A percentile compares a stretch with the other conserved stretches of the same genome.
Evolutionary conservation across 1,140 invertebrate species (phyloP).

Genomic region (Macrostomum lignano): DNA sequence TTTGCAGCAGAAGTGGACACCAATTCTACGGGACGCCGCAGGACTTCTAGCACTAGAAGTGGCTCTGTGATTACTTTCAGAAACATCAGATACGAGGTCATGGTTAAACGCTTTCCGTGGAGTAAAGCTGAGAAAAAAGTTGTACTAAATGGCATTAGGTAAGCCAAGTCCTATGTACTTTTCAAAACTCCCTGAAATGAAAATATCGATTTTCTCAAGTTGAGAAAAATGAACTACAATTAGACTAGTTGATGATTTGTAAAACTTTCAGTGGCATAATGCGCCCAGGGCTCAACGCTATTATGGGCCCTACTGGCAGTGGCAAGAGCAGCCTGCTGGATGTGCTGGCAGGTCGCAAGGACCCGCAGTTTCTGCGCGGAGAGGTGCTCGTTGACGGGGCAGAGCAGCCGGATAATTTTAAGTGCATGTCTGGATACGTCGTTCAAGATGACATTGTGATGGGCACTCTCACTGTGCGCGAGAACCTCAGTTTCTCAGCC

Average conservation of each 20-base stretch:
- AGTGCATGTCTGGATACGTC: conserved; percentile 26
- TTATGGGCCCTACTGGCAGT: conserved; percentile 7
- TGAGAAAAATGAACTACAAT: not conserved
- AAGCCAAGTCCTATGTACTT: too few species aligned
- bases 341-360: conserved; percentile 22
- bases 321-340: conserved; percentile 17
- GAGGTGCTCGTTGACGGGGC: conserved; percentile 19
- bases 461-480: conserved; percentile 11
- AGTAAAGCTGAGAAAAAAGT: conserved; percentile 10
- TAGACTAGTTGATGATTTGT: not conserved
- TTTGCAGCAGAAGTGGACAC: too few species aligned
- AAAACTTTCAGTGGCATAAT: not conserved
- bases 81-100: conserved; percentile 10
- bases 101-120: conserved; percentile 10
- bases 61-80: too few species aligned
- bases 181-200: too few species aligned
- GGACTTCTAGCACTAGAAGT: too few species aligned
- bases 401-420: conserved; percentile 21
- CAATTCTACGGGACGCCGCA: too few species aligned
- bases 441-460: conserved; percentile 16
- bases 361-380: conserved; percentile 15
- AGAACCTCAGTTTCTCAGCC: conserved; percentile 24
- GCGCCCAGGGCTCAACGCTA: conserved; percentile 5
- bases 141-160: conserved; percentile 13
- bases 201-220: too few species aligned